Conservation (phyloP, 35 echinoderm and acorn worm genomes). For the Heliocidaris tuberculata region DNA sequence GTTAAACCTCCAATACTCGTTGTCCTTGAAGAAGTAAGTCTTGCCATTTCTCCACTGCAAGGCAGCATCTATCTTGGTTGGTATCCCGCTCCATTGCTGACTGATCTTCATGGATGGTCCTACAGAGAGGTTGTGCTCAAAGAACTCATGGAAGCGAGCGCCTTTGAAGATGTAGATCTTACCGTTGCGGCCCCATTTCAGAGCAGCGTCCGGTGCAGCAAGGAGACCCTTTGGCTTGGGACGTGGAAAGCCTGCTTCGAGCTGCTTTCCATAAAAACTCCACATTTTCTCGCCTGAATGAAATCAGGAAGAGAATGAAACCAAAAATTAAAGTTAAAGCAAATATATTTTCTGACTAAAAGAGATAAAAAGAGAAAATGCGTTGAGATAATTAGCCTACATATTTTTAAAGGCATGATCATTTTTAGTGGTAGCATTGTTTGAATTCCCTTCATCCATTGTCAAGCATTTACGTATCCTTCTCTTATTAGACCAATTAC, state of each 20-base stretch:
- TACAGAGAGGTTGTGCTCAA: constrained; percentile 61
- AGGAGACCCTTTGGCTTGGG: constrained; percentile 27
- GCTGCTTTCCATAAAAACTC: constrained; percentile 63
- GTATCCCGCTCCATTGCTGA: constrained; percentile 81
- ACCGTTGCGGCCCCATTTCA: constrained; percentile 84
- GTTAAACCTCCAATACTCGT: constrained; percentile 89
- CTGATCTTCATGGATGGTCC: constrained; percentile 55
- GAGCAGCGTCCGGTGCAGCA: too few relatives aligned
- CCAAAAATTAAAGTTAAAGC: too few relatives aligned
- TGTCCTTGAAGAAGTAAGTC: constrained; percentile 85
- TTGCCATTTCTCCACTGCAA: constrained; percentile 92
- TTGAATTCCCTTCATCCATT: too few relatives aligned
- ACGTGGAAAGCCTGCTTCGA: constrained; percentile 71
- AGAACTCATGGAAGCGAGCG: constrained; percentile 65
- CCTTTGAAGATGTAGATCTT: constrained; percentile 78
- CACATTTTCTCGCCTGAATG: constrained; percentile 71
- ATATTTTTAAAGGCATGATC: too few relatives aligned
- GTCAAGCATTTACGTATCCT: too few relatives aligned
- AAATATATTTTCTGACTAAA: too few relatives aligned
- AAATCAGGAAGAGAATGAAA: background rate
- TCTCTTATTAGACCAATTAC: too few relatives aligned
- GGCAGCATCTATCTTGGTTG: constrained; percentile 66
- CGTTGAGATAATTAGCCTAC: too few relatives aligned
- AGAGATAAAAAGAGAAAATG: too few relatives aligned
- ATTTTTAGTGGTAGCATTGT: too few relatives aligned